Evolutionary conservation across 2,113 vertebrate species (phyloP), one percentile per base, ranked within the genome.

Genomic region (Lamprologus callipterus): DNA sequence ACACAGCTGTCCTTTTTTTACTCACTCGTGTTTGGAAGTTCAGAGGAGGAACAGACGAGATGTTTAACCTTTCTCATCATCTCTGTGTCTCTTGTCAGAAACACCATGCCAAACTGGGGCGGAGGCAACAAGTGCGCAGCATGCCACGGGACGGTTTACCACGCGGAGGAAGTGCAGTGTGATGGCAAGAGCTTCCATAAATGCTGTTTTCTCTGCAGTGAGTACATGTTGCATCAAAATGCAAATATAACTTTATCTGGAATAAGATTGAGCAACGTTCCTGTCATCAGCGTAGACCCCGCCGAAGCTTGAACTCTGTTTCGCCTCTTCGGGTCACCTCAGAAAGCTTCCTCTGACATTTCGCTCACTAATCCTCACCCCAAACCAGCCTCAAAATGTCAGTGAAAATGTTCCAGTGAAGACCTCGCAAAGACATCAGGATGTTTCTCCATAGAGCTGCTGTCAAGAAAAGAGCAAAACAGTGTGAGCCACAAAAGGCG

Each of bases 131-230:
- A 97, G 82, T 99, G 98, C 0, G 94, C 96, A 0, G 97, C 97
- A 55, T 99, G 98, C 2, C 94, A 95, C 3, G 95, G 96, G 80
- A 97, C 95, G 0, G 98, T 99, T 49, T 99, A 99, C 96, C 98
- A 99, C 0, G 98, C 98, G 0, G 98, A 99, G 92, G 98, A 99
- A 87, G 97, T 99, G 81, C 98, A 99, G 95, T 99, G 98, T 0
- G 98, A 99, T 0, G 98, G 98, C 9, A 96, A 97, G 89, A 98
- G 97, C 92, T 99, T 98, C 95, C 98, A 99, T 93, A 97, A 97
- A 73, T 97, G 97, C 96, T 99, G 98, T 86, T 99, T 99, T 51
- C 97, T 98, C 85, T 99, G 98, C 95, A 98, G 98, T 99, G 91
- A 99, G 98, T 98, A 79, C 45, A 54, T n/a, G 21, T 21, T 1